Evolutionary conservation across 2,113 vertebrate genomes (phyloP), one percentile per base, ranked within the genome.

Genomic region (Sceloporus tristichus): DNA sequence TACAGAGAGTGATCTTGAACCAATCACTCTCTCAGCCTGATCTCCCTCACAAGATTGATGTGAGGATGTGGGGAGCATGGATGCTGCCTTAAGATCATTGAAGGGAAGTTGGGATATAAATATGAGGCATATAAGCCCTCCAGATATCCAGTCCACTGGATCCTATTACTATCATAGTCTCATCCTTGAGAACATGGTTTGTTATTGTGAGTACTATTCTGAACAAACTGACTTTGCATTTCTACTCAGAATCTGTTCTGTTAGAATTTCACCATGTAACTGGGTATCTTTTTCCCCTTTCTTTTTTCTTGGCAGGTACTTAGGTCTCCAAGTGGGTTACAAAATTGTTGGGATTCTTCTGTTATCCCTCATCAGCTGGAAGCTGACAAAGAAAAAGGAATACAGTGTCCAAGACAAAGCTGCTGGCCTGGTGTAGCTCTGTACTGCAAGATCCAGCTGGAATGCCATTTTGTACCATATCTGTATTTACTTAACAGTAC

Each of bases 261-360:
- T 40, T 10, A 1, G 1, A 70, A n/a, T 70, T 79, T 79, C n/a
- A 34, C 65, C 34, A 34, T 74, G 9, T 70, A 27, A 19, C 2
- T 9, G 9, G 14, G 21, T 25, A 25, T 23, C 40, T 25, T 78
- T 27, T 53, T 21, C 6, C 66, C 34, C 66, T 16, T 18, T 3
- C 27, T 79, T 90, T 79, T 90, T 81, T 73, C 75, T 87, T 18
- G 66, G 18, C 96, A 99, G 99, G 90, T 99, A 98, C 91, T 91
- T 99, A 89, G 99, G 99, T 81, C 95, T 99, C 87, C 98, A 99
- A 94, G 90, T 99, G 94, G 96, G 95, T 14, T 99, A 98, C 94
- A 99, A 99, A 93, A 87, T 95, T 9, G 90, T 98, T 93, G 99
- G 99, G 21, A 91, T 97, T 0, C 0, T 96, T 71, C 94, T 99